Base-by-base conservation (phyloP, 2,113 vertebrate species). In the Myiopsitta monachus region DNA sequence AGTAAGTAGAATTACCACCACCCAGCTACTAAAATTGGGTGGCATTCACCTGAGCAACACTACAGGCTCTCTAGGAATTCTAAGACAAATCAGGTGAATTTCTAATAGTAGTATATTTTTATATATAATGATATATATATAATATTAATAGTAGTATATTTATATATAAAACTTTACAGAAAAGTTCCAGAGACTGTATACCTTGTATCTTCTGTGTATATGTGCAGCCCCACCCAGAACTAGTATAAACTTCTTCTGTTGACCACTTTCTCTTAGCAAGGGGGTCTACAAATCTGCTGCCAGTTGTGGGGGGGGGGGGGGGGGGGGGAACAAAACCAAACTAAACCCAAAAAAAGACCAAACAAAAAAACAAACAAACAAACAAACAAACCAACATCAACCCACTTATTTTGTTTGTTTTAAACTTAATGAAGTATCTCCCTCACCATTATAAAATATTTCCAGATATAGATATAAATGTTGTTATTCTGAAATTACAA, bases 181-280 rank as follows among this genome's bases (percentile, higher is more conserved):
- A 63, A 79, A 1, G 5, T 63, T 87, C 24, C 22, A 64, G 0
- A 0, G 9, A 49, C 4, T 1, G 2, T 38, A 38, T 36, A 15
- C 5, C 8, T 44, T 1, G 1, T 28, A 5, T 31, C 11, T 73
- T 82, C 12, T 5, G 0, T 21, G 11, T 59, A 21, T 59, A 68
- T 72, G 9, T 36, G 28, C 5, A 59, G 7, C 47, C 11, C 16
- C 7, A 10, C 63, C 28, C 18, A 38, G 30, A 79, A 52, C 6
- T 22, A 67, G 16, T 7, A 49, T 36, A 44, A 68, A 72, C 2
- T 9, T 73, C 15, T 39, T 59, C 19, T 19, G 69, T 69, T 15
- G 10, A 38, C 2, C 6, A 36, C 4, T 23, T 81, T 64, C 4
- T 59, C 7, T n/a, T 30, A n/a, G 11, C 8, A 81, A 69, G 9